These are phyloP conservation scores for Intellagama lesueurii DNA, from an alignment of 2,797 vertebrate genomes.

Conservation along the genomic window DNA sequence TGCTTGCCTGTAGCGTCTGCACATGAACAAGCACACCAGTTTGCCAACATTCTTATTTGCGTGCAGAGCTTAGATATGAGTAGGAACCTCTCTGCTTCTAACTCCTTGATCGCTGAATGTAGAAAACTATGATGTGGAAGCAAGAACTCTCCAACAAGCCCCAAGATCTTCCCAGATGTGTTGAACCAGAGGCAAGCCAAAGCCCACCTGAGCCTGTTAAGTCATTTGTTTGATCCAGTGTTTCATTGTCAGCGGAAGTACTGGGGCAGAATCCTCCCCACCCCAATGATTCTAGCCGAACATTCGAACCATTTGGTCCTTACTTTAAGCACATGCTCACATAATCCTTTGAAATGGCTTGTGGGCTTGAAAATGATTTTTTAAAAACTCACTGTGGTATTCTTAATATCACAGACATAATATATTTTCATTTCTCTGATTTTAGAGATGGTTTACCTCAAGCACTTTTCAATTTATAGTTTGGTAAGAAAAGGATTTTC, in stretches of 20 bases:
- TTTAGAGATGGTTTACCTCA: neutral
- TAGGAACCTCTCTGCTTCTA: too few species aligned
- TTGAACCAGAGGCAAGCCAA: neutral
- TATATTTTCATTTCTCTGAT: neutral
- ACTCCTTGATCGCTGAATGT: too few species aligned
- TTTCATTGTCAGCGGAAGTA: neutral
- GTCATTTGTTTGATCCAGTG: neutral
- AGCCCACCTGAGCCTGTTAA: neutral
- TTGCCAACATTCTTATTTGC: too few species aligned
- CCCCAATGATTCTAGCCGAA: neutral
- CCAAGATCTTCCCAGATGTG: neutral
- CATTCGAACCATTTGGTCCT: fast-evolving
- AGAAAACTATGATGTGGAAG: too few species aligned
- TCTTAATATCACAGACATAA: neutral
- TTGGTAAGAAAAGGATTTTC: conserved; percentile 29
- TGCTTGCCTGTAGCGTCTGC: too few species aligned
- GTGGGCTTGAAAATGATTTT: neutral
- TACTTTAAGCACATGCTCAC: neutral
- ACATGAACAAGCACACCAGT: too few species aligned
- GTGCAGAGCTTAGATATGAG: too few species aligned
- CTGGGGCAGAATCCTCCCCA: neutral
- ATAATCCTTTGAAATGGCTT: conserved; percentile 2
- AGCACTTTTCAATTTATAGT: conserved; percentile 26
- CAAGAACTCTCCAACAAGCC: neutral
- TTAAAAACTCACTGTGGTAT: neutral